Conservation (phyloP, 2,113 vertebrate species). For the Romanogobio albipinnatus region DNA sequence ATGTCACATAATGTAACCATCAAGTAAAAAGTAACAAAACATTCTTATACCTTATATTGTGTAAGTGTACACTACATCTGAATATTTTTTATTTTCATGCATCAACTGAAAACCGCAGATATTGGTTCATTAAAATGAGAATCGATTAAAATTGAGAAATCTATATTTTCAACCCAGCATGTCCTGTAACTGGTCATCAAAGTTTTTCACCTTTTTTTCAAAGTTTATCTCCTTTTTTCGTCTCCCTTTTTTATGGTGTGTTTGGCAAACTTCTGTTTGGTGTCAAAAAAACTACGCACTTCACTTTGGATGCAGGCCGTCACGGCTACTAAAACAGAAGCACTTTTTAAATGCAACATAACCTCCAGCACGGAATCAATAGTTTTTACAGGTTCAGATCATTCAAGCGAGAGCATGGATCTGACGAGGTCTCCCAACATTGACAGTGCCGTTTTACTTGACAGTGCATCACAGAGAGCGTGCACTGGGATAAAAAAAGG, state of each 20-base stretch:
- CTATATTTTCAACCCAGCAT: background rate
- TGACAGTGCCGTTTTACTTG: background rate
- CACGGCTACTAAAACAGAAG: background rate
- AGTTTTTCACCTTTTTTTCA: background rate
- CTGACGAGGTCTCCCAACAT: background rate
- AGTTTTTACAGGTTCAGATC: constrained; percentile 24
- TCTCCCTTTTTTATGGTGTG: background rate
- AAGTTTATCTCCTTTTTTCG: background rate
- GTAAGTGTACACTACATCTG: too few species aligned
- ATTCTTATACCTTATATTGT: too few species aligned
- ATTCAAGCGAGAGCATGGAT: background rate
- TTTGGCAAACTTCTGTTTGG: background rate
- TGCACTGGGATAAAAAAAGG: background rate
- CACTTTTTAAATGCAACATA: constrained; percentile 19
- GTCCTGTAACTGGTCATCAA: background rate
- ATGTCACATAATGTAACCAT: background rate
- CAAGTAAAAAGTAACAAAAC: background rate
- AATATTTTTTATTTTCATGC: too few species aligned
- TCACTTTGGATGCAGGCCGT: background rate
- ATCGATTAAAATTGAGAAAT: too few species aligned
- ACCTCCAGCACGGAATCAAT: constrained; percentile 22
- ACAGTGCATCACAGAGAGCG: constrained; percentile 15
- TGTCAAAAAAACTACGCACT: background rate
- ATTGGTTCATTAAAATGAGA: too few species aligned
- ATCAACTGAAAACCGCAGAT: too few species aligned